Percentiles rank a stretch among this genome's conserved stretches.
Conservation (phyloP, 2,888 invertebrate species). For the Nomada fabriciana region DNA sequence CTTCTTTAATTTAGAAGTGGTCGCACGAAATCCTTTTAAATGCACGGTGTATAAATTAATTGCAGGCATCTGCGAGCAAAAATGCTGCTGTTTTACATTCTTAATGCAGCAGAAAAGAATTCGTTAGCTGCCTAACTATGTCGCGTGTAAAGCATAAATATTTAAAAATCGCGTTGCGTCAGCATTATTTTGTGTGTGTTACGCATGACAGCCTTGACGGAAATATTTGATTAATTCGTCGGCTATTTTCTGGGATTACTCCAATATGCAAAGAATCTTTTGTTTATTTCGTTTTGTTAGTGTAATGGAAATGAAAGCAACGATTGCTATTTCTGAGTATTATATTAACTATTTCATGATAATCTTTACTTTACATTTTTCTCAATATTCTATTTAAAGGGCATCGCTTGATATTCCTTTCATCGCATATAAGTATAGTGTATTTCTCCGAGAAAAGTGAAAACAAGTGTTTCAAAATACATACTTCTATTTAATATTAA, state of each 20-base stretch:
- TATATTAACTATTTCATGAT: too few species aligned
- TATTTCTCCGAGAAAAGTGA: too few species aligned
- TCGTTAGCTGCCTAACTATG: not conserved
- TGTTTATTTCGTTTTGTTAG: too few species aligned
- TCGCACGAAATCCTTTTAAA: not conserved
- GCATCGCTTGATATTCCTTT: too few species aligned
- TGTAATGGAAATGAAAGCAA: too few species aligned
- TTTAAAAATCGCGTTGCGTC: slow-evolving; percentile 16
- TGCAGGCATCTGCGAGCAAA: not conserved
- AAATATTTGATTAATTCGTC: slow-evolving; percentile 7
- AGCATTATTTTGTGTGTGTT: slow-evolving; percentile 13
- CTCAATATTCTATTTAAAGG: too few species aligned
- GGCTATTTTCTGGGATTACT: not conserved
- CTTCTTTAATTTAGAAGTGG: not conserved
- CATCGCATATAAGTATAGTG: too few species aligned
- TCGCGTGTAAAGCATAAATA: not conserved
- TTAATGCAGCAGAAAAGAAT: not conserved
- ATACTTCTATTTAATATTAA: too few species aligned
- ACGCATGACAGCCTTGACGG: not conserved
- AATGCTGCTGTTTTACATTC: not conserved
- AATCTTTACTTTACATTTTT: too few species aligned
- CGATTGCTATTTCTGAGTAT: too few species aligned
- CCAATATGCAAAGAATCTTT: too few species aligned
- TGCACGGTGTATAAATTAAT: not conserved
- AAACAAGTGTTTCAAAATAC: too few species aligned